Evolutionary conservation across 2,888 invertebrate genomes (phyloP), one percentile per base, ranked within the genome.

Genomic region (Ferdinandea cuprea): DNA sequence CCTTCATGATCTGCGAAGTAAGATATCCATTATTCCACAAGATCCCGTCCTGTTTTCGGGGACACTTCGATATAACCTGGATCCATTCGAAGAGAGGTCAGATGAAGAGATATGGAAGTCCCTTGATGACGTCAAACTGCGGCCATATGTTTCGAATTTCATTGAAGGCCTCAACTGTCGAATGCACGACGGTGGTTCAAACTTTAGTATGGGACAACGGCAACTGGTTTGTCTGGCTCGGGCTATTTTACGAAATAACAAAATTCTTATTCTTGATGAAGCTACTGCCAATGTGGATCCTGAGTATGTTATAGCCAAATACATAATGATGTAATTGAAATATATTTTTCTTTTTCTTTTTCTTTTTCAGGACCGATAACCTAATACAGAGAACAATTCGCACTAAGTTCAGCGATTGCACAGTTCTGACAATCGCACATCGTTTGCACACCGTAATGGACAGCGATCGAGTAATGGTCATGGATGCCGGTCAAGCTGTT

Each of bases 251-350:
- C 92, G 95, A 48, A 94, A 95, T 87, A 95, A 95, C 87, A 95
- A 94, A 87, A 93, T 98, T 85, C 92, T 98, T 1, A 94, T 98
- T 19, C 92, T 98, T 83, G 98, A 98, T 87, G 98, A 98, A 91
- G 97, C 97, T 28, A 97, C 97, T 0, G 97, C 97, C 2, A 97
- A 97, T 89, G 96, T 97, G 1, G 97, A 98, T 91, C 95, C 95
- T 76, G 94, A 94, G 95, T 95, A 91, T 92, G 93, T 90, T 52
- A 30, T 17, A n/a, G 40, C 7, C 11, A 9, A 0, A 15, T 9
- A 21, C 13, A 3, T 52, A 25, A 25, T 35, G 50, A 19, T 7
- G 15, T 40, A 59, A 15, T 17, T 6, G 44, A 11, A 3, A 74
- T 37, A 25, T n/a, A 58, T 13, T 15, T 7, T 35, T 35, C 86